phyloP scores from a whole-genome alignment of 2,797 vertebrate genomes.

The Rhinella marina region DNA sequence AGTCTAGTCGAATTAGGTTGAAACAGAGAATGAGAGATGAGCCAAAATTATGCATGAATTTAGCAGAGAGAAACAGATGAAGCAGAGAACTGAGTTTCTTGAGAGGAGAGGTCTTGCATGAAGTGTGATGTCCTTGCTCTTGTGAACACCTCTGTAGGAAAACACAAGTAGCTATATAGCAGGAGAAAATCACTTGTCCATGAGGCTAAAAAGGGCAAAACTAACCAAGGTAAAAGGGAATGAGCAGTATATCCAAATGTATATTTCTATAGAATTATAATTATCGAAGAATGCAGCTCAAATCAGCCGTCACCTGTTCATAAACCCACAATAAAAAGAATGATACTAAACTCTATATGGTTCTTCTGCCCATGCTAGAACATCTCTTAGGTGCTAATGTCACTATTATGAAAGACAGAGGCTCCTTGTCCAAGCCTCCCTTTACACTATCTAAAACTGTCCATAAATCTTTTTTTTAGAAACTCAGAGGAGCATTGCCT shows the following conservation, averaged over 20 bases:
- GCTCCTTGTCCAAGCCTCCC: too few species aligned
- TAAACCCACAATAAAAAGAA: not conserved
- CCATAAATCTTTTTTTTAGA: too few species aligned
- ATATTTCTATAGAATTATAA: not conserved
- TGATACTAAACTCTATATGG: not conserved
- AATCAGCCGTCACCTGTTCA: not conserved
- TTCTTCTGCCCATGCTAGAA: not conserved
- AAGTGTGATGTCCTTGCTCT: not conserved
- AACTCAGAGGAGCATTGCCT: too few species aligned
- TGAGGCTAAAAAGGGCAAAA: not conserved
- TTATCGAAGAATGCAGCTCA: not conserved
- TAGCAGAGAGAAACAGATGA: not conserved
- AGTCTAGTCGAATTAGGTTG: not conserved
- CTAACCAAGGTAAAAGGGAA: not conserved
- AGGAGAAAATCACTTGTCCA: slow-evolving; percentile 1
- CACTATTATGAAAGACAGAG: not conserved
- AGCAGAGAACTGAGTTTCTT: not conserved
- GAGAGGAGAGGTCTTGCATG: not conserved
- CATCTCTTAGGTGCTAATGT: not conserved
- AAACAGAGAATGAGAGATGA: not conserved
- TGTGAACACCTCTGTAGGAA: slow-evolving; percentile 10
- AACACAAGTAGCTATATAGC: not conserved
- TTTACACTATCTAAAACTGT: too few species aligned
- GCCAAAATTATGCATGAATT: not conserved
- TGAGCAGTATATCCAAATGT: not conserved